Evolutionary conservation across 2,797 vertebrate genomes (phyloP), one percentile per base, ranked within the genome.

Genomic region (Vultur gryphus): DNA sequence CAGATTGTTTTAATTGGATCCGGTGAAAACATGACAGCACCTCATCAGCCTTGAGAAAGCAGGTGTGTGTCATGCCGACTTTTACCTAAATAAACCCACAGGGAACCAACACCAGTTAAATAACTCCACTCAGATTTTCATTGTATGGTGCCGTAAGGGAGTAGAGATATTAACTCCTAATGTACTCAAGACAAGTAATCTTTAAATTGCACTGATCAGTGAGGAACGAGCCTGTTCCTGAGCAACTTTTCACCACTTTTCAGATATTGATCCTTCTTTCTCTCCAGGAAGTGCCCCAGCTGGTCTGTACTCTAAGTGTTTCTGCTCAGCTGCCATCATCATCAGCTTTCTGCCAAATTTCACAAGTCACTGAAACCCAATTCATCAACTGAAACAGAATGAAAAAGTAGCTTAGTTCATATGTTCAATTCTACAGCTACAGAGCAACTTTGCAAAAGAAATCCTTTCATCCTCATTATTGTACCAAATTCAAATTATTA

Each of bases 1-100:
- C 95, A 97, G 55, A 75, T 20, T 94, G 95, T 52, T 97, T 89
- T 93, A 95, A 97, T 73, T 94, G 92, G 93, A 95, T 92, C 94
- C 52, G 28, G 95, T 90, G 72, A 95, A 87, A 90, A 84, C 41
- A 41, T 9, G 11, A 82, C 43, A 84, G 90, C 97, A 97, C 97
- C 81, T 97, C 97, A 98, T 97, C 94, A 97, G 84, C 94, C 84
- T 72, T 79, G 86, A 93, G 96, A 92, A 97, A 97, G 91, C 97
- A 97, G 97, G 96, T 97, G 96, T 95, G 33, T 26, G 59, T 84
- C 94, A 80, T 28, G 70, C 76, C 80, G 62, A 41, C 33, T 76
- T 91, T 41, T 44, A 86, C 64, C 81, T 69, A 89, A 90, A 84
- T 59, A 95, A 96, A 88, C 52, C 95, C 94, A 57, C 23, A 35